Evolutionary conservation across 2,888 invertebrate species (phyloP).

Genomic region (Nomada hirtipes): DNA sequence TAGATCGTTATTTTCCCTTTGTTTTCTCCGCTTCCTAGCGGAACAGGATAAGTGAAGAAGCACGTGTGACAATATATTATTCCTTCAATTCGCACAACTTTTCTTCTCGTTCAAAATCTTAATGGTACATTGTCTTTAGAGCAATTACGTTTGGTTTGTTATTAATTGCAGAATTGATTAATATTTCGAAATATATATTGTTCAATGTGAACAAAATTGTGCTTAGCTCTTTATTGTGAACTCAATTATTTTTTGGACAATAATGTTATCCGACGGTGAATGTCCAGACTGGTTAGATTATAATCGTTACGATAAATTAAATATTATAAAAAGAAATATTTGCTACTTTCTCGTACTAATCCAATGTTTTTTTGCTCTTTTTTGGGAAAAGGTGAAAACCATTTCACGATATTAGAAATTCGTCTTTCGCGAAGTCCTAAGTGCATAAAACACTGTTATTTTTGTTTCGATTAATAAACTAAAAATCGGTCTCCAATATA

Average conservation of each 20-base stretch:
- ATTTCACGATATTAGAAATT: too few relatives aligned
- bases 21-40: neutral
- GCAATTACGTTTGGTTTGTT: conserved; percentile 20
- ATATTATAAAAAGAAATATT: neutral
- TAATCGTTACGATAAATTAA: neutral
- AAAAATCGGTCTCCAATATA: neutral
- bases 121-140: conserved; percentile 14
- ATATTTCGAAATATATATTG: conserved; percentile 7
- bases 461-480: neutral
- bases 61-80: neutral
- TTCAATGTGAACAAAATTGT: neutral
- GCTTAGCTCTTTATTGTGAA: neutral
- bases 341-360: too few relatives aligned
- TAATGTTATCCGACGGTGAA: neutral
- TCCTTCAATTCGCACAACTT: neutral
- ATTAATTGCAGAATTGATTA: neutral
- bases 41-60: neutral
- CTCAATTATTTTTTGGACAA: neutral
- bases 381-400: too few relatives aligned
- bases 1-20: conserved; percentile 27
- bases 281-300: neutral
- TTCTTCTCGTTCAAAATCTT: neutral
- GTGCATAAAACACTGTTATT: neutral
- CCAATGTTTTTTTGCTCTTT: too few relatives aligned
- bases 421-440: neutral